A percentile compares a stretch with the other conserved stretches of the same genome.
phyloP scores from a whole-genome alignment of 2,888 invertebrate species.

The Schizotus pectinicornis region DNA sequence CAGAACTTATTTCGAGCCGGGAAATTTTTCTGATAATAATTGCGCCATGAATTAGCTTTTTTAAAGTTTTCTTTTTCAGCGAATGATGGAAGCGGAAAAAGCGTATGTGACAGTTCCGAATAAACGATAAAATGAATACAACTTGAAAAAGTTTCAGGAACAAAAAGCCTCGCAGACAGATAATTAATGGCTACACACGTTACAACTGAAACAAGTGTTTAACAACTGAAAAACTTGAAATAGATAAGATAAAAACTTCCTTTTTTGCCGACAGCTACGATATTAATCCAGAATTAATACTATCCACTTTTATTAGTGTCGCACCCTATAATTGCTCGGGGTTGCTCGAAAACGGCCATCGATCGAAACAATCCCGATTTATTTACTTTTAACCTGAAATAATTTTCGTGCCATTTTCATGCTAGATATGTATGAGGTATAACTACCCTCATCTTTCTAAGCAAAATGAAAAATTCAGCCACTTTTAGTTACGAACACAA shows the following conservation, averaged over 20 bases:
- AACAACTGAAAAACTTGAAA: constrained; percentile 42
- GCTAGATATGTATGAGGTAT: constrained; percentile 51
- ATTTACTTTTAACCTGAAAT: constrained; percentile 30
- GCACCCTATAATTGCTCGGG: background rate
- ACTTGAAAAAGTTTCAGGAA: constrained; percentile 48
- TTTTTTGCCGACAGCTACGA: constrained; percentile 22
- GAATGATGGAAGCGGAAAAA: constrained; percentile 29
- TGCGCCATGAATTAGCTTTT: background rate
- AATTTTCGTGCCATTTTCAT: constrained; percentile 43
- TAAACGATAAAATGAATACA: constrained; percentile 50
- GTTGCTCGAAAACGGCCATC: too few species aligned
- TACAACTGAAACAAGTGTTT: constrained; percentile 46
- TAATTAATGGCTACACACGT: constrained; percentile 50
- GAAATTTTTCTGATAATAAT: background rate
- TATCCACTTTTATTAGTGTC: constrained; percentile 7
- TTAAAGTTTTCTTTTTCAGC: constrained; percentile 20
- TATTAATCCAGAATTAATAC: constrained; percentile 30
- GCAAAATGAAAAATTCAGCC: constrained; percentile 56
- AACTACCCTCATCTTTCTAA: constrained; percentile 53
- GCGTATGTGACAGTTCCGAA: constrained; percentile 47
- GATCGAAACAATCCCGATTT: background rate
- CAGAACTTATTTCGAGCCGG: background rate
- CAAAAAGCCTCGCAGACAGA: constrained; percentile 49
- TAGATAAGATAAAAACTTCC: constrained; percentile 33
- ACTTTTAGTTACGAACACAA: constrained; percentile 57